Percentiles rank a stretch among this genome's conserved stretches.
Conservation (phyloP, 2,797 vertebrate genomes). For the Labroides dimidiatus region DNA sequence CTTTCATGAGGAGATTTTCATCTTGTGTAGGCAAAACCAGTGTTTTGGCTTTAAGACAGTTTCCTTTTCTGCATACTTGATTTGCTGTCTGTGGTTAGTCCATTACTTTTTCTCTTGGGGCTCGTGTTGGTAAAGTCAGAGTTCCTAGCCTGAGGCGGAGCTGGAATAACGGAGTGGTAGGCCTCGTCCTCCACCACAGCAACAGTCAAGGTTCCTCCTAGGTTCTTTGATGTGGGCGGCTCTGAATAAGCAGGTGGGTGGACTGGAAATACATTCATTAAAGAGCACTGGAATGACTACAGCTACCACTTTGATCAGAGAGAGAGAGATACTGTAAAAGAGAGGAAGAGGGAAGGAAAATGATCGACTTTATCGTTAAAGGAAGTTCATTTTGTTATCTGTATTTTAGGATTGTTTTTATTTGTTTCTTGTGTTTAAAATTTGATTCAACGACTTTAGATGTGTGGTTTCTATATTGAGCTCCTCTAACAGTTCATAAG, state of each 20-base stretch:
- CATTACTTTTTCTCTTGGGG: slow-evolving; percentile 23
- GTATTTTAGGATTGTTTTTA: slow-evolving; percentile 11
- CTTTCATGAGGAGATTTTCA: slow-evolving; percentile 26
- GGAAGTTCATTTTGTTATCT: slow-evolving; percentile 40
- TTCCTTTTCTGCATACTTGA: slow-evolving; percentile 17
- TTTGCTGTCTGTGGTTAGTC: slow-evolving; percentile 33
- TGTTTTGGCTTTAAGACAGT: slow-evolving; percentile 20
- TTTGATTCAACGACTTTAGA: neutral
- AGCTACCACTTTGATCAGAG: slow-evolving; percentile 63
- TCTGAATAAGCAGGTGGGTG: slow-evolving; percentile 72
- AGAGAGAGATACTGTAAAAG: neutral
- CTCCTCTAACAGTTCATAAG: neutral
- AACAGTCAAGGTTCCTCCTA: slow-evolving; percentile 62
- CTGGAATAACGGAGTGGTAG: slow-evolving; percentile 37
- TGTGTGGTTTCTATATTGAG: slow-evolving; percentile 11
- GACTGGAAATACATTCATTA: slow-evolving; percentile 78
- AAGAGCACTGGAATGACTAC: slow-evolving; percentile 64
- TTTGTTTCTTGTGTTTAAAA: slow-evolving; percentile 3
- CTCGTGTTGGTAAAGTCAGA: slow-evolving; percentile 29
- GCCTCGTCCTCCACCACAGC: slow-evolving; percentile 50
- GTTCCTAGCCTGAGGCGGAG: slow-evolving; percentile 33
- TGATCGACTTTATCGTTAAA: slow-evolving; percentile 43
- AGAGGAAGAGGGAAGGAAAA: neutral
- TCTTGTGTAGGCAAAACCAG: slow-evolving; percentile 8
- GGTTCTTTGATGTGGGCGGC: slow-evolving; percentile 74